Evolutionary conservation across 30 jellyfish, hydroid and myxozoan species (phyloP).

Genomic region (Rhopilema esculentum): DNA sequence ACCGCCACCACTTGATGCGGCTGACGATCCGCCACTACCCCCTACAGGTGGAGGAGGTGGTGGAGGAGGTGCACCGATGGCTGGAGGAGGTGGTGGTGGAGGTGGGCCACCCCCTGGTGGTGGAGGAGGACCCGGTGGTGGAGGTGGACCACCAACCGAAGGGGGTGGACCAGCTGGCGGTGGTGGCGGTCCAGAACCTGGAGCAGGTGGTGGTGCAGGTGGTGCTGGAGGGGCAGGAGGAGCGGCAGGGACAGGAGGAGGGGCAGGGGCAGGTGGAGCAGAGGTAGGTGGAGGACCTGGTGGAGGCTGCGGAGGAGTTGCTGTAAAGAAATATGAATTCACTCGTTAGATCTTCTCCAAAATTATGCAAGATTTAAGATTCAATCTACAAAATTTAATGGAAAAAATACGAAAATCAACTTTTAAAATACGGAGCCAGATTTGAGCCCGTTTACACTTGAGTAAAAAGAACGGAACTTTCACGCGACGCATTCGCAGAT

Average conservation of each 20-base stretch:
- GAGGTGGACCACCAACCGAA: constrained; percentile 51
- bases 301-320: constrained; percentile 75
- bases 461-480: too few species aligned
- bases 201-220: constrained; percentile 64
- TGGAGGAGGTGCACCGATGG: constrained; percentile 74
- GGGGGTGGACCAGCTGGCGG: constrained; percentile 78
- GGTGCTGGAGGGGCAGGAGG: constrained; percentile 51
- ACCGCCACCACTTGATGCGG: constrained; percentile 71
- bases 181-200: constrained; percentile 66
- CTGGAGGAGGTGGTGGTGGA: constrained; percentile 95
- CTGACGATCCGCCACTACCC: constrained; percentile 33
- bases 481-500: too few species aligned
- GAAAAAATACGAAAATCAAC: background rate
- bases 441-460: too few species aligned
- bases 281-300: constrained; percentile 68
- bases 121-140: constrained; percentile 64
- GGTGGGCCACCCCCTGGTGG: constrained; percentile 85
- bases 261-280: constrained; percentile 42
- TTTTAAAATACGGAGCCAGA: too few species aligned
- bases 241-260: constrained; percentile 65
- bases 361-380: too few species aligned
- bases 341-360: too few species aligned
- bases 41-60: constrained; percentile 77
- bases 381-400: background rate
- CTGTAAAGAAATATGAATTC: constrained; percentile 1